Base-by-base conservation (phyloP, 1,140 invertebrate species). In the Penaeus vannamei region DNA sequence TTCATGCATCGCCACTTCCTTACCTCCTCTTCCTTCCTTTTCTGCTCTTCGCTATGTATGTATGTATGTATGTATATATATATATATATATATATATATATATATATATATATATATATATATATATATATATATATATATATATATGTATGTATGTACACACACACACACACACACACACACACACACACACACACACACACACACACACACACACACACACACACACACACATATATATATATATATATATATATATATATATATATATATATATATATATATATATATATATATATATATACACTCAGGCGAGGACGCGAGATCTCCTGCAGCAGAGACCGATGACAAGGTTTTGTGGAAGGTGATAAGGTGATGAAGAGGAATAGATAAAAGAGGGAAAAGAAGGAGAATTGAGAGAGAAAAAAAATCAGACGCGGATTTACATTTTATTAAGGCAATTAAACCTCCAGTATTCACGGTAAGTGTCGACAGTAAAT, bases 251-350 rank as follows among this genome's bases (percentile, higher is more conserved):
- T 53, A 80, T 80, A 42, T 80, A 42, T 80, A 42, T 32, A 12
- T 80, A 42, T 80, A 42, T 80, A n/a, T 80, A 80, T 80, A 42
- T 80, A 80, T 80, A 42, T 80, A 80, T 80, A 53, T 80, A 53
- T 80, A 53, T 80, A 53, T 80, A 53, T 80, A 53, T 80, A 53
- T 80, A 53, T 80, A 59, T 80, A 59, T 36, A 59, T 53, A 59
- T 53, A 59, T 53, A 59, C 10, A 59, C 10, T 5, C 2, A 36
- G 46, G 14, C 46, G 14, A 14, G 46, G 46, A 12, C 46, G 8
- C 46, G 46, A 12, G 46, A 53, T 53, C 36, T 36, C 46, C 46
- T 10, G 46, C 46, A 53, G 46, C 46, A 53, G 46, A 53, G 14
- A 10, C 46, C 46, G 46, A 53, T 53, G 10, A 53, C 3, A 53